Evolutionary conservation across 2,888 invertebrate species (phyloP).

Genomic region (Pachydiplax longipennis): DNA sequence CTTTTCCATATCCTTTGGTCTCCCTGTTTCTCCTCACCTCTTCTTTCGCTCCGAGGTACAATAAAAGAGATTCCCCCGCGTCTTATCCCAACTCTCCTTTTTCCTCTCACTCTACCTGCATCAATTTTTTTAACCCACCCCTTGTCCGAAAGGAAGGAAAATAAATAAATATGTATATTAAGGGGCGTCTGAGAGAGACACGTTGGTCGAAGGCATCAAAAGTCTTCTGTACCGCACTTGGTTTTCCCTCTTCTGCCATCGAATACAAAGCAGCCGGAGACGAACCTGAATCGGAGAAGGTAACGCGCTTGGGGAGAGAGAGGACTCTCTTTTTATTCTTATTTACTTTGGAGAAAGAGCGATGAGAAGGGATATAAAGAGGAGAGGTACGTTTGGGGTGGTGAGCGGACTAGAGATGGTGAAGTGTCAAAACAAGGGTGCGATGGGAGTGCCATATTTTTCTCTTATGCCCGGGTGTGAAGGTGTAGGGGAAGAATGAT

Average conservation of each 20-base stretch:
- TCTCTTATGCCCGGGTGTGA: not conserved
- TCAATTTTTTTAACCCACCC: not conserved
- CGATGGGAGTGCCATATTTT: conserved; percentile 6
- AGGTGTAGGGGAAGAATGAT: not conserved
- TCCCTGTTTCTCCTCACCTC: not conserved
- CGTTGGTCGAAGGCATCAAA: conserved; percentile 11
- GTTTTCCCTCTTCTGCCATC: not conserved
- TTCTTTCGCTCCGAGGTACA: not conserved
- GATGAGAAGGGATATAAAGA: not conserved
- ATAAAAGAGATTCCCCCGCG: not conserved
- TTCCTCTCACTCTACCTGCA: not conserved
- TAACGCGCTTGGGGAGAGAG: not conserved
- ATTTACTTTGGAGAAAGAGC: not conserved
- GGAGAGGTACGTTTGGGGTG: not conserved
- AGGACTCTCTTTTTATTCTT: not conserved
- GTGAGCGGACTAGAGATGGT: not conserved
- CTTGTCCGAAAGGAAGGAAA: not conserved
- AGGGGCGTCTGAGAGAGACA: not conserved
- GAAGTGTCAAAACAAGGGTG: conserved; percentile 20
- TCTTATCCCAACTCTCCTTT: not conserved
- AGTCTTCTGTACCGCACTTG: not conserved
- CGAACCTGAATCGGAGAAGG: not conserved
- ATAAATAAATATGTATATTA: conserved; percentile 18
- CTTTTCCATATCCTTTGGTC: not conserved
- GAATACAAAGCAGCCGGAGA: not conserved